phyloP scores from a whole-genome alignment of 2,888 invertebrate genomes.

The Atethmia centrago region DNA sequence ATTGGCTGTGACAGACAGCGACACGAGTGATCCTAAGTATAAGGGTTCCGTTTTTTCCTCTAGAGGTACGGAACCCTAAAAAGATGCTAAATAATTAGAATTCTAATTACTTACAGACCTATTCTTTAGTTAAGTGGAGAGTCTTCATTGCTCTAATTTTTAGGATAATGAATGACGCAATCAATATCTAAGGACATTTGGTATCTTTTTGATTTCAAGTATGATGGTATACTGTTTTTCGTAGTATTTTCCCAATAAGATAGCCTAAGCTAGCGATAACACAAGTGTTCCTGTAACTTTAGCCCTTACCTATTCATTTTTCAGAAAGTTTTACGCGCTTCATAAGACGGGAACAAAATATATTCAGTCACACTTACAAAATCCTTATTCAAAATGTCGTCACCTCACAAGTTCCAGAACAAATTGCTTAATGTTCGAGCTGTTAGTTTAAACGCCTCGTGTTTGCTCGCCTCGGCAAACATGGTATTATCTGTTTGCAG shows the following conservation, averaged over 20 bases:
- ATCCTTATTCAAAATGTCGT: slow-evolving; percentile 51
- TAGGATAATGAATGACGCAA: slow-evolving; percentile 6
- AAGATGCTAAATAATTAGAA: slow-evolving; percentile 5
- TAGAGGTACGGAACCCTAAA: no score
- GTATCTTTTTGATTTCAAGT: slow-evolving; percentile 5
- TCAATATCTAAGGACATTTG: not conserved
- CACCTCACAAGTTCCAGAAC: slow-evolving; percentile 60
- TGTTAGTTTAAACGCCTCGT: slow-evolving; percentile 60
- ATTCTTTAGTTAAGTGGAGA: slow-evolving; percentile 1
- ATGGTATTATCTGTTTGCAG: slow-evolving; percentile 68
- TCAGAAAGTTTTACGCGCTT: slow-evolving; percentile 10
- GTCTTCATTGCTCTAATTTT: not conserved
- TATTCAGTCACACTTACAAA: slow-evolving; percentile 29
- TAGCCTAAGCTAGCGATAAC: slow-evolving; percentile 1
- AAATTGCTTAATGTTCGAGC: slow-evolving; percentile 67
- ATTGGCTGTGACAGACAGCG: no score
- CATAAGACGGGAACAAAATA: slow-evolving; percentile 29
- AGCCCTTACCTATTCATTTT: slow-evolving; percentile 28
- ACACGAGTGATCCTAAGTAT: no score
- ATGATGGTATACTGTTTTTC: not conserved
- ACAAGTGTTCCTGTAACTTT: slow-evolving; percentile 13
- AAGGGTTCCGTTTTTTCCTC: no score
- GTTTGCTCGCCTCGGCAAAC: slow-evolving; percentile 64
- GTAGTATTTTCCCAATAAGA: not conserved
- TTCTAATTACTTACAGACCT: no score